phyloP scores from a whole-genome alignment of 2,888 invertebrate genomes.

The Noctua comes region DNA sequence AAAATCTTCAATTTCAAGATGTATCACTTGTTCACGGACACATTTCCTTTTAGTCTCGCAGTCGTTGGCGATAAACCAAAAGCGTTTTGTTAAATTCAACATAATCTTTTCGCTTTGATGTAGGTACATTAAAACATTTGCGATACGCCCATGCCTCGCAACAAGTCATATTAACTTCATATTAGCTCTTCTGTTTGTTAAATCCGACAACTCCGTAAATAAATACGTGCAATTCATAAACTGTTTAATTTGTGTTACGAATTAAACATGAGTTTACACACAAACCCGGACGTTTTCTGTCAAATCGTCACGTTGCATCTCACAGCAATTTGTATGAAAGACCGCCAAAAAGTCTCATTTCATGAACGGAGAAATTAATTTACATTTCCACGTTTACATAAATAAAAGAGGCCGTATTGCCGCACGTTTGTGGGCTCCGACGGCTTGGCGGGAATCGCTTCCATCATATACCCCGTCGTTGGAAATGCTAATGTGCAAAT shows the following conservation, averaged over 20 bases:
- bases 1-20: conserved; percentile 3
- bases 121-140: conserved; percentile 19
- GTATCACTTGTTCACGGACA: background rate
- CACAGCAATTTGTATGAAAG: conserved; percentile 73
- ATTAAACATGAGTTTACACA: conserved; percentile 35
- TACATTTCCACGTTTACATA: conserved; percentile 85
- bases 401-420: conserved; percentile 81
- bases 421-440: conserved; percentile 72
- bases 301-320: conserved; percentile 64
- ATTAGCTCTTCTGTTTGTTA: conserved; percentile 32
- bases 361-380: conserved; percentile 85
- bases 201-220: conserved; percentile 32
- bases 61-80: background rate
- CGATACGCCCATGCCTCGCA: conserved; percentile 1
- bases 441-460: conserved; percentile 59
- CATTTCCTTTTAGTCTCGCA: background rate
- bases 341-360: conserved; percentile 80
- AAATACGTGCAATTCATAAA: conserved; percentile 41
- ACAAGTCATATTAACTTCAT: conserved; percentile 44
- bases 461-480: conserved; percentile 68
- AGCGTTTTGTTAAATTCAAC: background rate
- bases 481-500: conserved; percentile 82
- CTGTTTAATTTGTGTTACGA: conserved; percentile 48
- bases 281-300: conserved; percentile 39
- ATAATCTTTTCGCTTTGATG: background rate